A percentile compares a stretch with the other conserved stretches of the same genome.
Conservation (phyloP, 2,113 vertebrate species). For the Capricornis sumatraensis region DNA sequence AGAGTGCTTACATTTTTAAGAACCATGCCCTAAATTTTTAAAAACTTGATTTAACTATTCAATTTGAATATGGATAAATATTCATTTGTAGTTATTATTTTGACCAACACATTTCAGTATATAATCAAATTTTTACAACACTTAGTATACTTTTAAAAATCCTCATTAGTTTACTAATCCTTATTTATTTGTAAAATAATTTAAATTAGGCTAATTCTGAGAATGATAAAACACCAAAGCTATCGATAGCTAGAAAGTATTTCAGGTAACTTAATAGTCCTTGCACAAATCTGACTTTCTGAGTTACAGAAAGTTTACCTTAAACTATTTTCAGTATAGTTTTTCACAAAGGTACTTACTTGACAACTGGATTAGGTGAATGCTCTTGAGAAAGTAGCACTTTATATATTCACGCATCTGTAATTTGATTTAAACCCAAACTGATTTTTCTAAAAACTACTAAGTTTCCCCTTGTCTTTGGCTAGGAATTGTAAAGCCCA, state of each 20-base stretch:
- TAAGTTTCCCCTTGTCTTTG: neutral
- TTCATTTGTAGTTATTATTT: slow-evolving; percentile 1
- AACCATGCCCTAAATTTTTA: neutral
- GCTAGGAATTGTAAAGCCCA: neutral
- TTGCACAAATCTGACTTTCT: neutral
- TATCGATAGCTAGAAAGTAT: neutral
- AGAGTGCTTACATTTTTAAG: neutral
- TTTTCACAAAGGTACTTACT: neutral
- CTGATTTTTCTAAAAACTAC: neutral
- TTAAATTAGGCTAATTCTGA: neutral
- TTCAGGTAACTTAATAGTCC: neutral
- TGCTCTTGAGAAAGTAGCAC: neutral
- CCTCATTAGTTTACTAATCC: neutral
- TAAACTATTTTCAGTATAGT: neutral
- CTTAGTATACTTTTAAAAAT: neutral
- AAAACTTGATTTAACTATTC: slow-evolving; percentile 18
- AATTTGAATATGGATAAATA: neutral
- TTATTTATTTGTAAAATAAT: neutral
- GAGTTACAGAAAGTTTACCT: neutral
- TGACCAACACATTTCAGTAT: neutral
- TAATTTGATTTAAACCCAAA: neutral
- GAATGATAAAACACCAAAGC: neutral
- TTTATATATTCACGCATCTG: neutral
- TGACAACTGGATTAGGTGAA: neutral
- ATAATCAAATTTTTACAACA: neutral